phyloP scores from a whole-genome alignment of 2,888 invertebrate species.

The Pterobdella sp. region DNA sequence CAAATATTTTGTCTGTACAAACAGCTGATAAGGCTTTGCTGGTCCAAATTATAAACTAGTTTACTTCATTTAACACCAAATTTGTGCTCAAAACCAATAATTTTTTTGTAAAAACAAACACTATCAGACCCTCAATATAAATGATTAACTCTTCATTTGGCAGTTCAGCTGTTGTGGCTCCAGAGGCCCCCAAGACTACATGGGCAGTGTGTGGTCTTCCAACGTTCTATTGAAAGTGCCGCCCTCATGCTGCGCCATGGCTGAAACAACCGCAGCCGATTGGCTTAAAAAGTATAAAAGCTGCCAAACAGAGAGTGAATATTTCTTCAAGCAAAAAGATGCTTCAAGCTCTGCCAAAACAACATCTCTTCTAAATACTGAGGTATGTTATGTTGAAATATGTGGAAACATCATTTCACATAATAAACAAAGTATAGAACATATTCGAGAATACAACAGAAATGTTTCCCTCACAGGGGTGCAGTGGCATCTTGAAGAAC shows the following conservation, averaged over 20 bases:
- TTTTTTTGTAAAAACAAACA: not conserved
- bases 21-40: no score
- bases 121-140: not conserved
- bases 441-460: no score
- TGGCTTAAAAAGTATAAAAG: conserved; percentile 7
- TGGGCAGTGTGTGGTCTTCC: conserved; percentile 29
- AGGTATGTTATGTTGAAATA: not conserved
- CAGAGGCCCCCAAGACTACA: conserved; percentile 30
- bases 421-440: no score
- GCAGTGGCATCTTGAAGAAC: conserved; percentile 20
- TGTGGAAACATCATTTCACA: not conserved
- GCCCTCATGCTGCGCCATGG: conserved; percentile 24
- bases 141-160: no score
- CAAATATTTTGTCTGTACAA: no score
- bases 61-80: no score
- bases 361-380: conserved; percentile 16
- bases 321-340: not conserved
- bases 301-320: conserved; percentile 18
- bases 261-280: not conserved
- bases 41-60: no score
- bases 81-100: no score
- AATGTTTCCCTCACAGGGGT: conserved; percentile 15
- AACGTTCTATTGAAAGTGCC: conserved; percentile 15
- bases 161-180: conserved; percentile 33
- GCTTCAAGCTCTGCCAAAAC: not conserved